phyloP scores from a whole-genome alignment of 2,888 invertebrate genomes.

The Amblyjoppa proteus region DNA sequence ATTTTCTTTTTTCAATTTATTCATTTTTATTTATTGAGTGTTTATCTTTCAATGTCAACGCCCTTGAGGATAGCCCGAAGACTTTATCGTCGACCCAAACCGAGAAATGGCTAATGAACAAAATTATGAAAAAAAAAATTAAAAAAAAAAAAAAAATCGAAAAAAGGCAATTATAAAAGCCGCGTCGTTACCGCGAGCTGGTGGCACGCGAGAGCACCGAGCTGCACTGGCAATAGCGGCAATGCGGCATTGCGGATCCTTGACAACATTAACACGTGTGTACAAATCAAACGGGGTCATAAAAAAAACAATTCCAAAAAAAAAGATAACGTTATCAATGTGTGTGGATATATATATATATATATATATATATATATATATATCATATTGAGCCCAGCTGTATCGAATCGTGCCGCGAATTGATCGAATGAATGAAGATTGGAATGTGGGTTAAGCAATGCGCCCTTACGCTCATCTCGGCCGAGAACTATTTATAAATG shows the following conservation, averaged over 20 bases:
- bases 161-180: neutral
- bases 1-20: too few species aligned
- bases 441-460: conserved; percentile 58
- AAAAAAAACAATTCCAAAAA: neutral
- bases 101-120: neutral
- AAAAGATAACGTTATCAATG: neutral
- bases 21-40: too few species aligned
- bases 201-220: neutral
- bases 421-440: conserved; percentile 61
- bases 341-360: too few species aligned
- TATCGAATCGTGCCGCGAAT: conserved; percentile 21
- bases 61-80: too few species aligned
- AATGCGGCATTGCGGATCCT: conserved; percentile 17
- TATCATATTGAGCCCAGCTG: neutral
- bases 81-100: too few species aligned
- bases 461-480: conserved; percentile 58
- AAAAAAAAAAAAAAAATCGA: neutral
- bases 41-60: too few species aligned
- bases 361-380: neutral
- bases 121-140: neutral
- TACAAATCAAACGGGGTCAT: neutral
- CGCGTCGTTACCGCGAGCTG: neutral
- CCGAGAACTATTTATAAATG: conserved; percentile 62
- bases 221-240: neutral
- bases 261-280: neutral